Percentiles rank a stretch among this genome's conserved stretches.
Conservation (phyloP, 2,888 invertebrate species). For the Hymenopus coronatus region DNA sequence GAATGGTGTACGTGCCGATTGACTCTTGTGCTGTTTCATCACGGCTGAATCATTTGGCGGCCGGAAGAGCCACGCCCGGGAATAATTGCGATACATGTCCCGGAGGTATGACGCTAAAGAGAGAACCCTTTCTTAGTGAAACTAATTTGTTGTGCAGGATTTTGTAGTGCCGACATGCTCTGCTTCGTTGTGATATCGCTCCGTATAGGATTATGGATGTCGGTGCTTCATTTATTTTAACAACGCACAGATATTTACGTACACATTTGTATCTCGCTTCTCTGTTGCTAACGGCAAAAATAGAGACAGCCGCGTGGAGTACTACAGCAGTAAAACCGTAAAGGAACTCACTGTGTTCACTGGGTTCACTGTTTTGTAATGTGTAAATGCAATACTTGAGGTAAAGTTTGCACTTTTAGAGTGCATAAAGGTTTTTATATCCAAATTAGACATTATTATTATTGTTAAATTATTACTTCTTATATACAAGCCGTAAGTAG, state of each 20-base stretch:
- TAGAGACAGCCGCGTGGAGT: not conserved
- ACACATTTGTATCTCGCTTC: not conserved
- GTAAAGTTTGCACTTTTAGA: no score
- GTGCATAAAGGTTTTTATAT: no score
- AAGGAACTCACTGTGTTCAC: no score
- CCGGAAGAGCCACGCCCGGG: constrained; percentile 12
- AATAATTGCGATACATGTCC: constrained; percentile 14
- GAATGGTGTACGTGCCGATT: constrained; percentile 18
- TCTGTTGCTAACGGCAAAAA: not conserved
- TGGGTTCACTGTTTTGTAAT: no score
- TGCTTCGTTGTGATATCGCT: not conserved
- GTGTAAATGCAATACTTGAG: no score
- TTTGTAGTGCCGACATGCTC: not conserved
- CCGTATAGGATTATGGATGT: not conserved
- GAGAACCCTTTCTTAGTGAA: constrained; percentile 3
- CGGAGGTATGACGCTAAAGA: not conserved
- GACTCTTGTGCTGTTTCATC: constrained; percentile 12
- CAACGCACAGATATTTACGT: not conserved
- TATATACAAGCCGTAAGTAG: no score
- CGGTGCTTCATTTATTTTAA: not conserved
- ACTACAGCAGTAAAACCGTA: no score
- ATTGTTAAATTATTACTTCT: no score
- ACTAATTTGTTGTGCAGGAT: not conserved
- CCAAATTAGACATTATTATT: no score
- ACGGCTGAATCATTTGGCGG: constrained; percentile 1